Base-by-base conservation (phyloP, 2,113 vertebrate genomes). In the Merops nubicus region DNA sequence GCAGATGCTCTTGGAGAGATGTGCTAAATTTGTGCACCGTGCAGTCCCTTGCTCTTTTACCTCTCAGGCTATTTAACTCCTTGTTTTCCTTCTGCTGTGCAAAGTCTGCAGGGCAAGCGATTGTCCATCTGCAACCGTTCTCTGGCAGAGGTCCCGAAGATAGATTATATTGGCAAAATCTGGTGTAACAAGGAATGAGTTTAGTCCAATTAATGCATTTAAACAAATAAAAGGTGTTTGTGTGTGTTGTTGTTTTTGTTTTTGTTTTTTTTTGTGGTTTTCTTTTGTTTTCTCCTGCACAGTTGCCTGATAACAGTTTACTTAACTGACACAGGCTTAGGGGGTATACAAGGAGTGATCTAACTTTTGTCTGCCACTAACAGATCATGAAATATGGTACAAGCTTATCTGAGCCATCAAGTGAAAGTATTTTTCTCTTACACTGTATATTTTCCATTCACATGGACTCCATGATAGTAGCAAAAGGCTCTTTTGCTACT, bases 341-440 rank as follows among this genome's bases (percentile, higher is more conserved):
- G 36, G 31, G 28, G 20, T 56, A 28, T 62, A 36, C 15, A 51
- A 57, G 57, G 36, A 54, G 31, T 29, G 18, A 31, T 56, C n/a
- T 76, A 51, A 72, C 8, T 64, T 89, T 78, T 88, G 62, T 12
- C 53, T 89, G 42, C 11, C 40, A 15, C 25, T 57, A 45, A 75
- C 28, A 88, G n/a, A 68, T 51, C 1, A 26, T 51, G 40, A 85
- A 82, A 85, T 72, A 36, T 9, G 40, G 38, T 67, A 51, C 13
- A 68, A 75, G 13, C 14, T 89, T 85, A 79, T 90, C 65, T 82
- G 69, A 89, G 79, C 23, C 14, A 82, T 31, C 31, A 91, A 63
- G 53, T 78, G 31, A 78, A 93, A 68, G 4, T 6, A 12, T 70
- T 86, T 92, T 8, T 26, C 21, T 77, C 64, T 75, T 45, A 38